phyloP scores from a whole-genome alignment of 1,140 invertebrate species.

The Ladona fulva region DNA sequence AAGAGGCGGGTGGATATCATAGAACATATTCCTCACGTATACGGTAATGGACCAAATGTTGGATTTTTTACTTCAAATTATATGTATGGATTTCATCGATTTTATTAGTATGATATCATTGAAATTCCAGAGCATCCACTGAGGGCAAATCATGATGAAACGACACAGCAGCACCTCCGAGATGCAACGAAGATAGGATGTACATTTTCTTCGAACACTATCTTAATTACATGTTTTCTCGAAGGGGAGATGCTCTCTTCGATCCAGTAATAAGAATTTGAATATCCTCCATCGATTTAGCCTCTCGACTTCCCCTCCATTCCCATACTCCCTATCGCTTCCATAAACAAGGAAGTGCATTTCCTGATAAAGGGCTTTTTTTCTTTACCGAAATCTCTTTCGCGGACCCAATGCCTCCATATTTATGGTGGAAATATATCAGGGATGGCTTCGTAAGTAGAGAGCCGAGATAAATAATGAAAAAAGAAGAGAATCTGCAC shows the following conservation, averaged over 20 bases:
- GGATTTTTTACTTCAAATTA: too few species aligned
- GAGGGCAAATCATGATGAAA: too few species aligned
- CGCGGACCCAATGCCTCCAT: background rate
- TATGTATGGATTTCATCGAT: too few species aligned
- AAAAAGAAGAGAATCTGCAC: background rate
- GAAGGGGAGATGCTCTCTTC: background rate
- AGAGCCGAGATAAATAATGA: constrained; percentile 1
- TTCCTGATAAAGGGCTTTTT: background rate
- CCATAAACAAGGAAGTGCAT: constrained; percentile 9
- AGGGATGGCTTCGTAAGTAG: background rate
- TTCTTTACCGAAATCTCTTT: background rate
- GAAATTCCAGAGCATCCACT: too few species aligned
- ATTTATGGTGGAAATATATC: background rate
- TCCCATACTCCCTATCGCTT: background rate
- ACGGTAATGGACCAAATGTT: too few species aligned
- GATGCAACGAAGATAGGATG: too few species aligned
- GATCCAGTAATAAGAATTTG: background rate
- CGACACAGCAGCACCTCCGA: too few species aligned
- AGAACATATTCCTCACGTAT: too few species aligned
- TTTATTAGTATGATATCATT: too few species aligned
- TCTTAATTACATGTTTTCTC: too few species aligned
- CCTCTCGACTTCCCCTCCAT: background rate
- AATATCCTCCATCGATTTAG: background rate
- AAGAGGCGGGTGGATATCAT: too few species aligned
- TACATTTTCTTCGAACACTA: too few species aligned